Conservation (phyloP, 2,113 vertebrate genomes). For the Conger conger region DNA sequence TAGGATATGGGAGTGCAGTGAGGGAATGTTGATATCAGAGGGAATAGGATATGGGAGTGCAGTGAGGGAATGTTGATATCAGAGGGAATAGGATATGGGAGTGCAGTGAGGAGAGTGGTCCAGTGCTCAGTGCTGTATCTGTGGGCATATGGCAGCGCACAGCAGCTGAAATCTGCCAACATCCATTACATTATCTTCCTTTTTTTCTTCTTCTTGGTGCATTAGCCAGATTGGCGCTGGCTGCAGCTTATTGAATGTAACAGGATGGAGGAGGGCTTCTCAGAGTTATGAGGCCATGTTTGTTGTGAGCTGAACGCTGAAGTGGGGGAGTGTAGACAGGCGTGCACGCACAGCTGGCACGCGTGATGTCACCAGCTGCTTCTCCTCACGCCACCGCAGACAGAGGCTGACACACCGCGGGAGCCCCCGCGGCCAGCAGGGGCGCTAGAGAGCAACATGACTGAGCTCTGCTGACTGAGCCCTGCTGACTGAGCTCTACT, state of each 20-base stretch:
- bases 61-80: not conserved
- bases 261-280: not conserved
- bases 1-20: too few relatives aligned
- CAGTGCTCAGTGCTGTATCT: not conserved
- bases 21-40: too few relatives aligned
- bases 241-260: not conserved
- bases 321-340: too few relatives aligned
- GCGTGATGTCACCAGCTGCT: too few relatives aligned
- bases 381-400: too few relatives aligned
- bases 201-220: conserved; percentile 11
- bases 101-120: not conserved
- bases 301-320: too few relatives aligned
- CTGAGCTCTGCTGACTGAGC: too few relatives aligned
- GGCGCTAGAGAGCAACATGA: too few relatives aligned
- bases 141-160: conserved; percentile 28
- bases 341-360: too few relatives aligned
- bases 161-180: conserved; percentile 15
- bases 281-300: not conserved
- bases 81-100: not conserved
- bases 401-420: too few relatives aligned
- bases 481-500: too few relatives aligned
- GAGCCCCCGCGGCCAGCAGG: too few relatives aligned
- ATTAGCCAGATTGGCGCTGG: not conserved
- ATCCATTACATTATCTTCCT: conserved; percentile 18
- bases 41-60: not conserved